A percentile compares a stretch with the other conserved stretches of the same genome.
Evolutionary conservation across 92 coral and sea anemone species (phyloP).

Genomic region (Pocillopora meandrina): DNA sequence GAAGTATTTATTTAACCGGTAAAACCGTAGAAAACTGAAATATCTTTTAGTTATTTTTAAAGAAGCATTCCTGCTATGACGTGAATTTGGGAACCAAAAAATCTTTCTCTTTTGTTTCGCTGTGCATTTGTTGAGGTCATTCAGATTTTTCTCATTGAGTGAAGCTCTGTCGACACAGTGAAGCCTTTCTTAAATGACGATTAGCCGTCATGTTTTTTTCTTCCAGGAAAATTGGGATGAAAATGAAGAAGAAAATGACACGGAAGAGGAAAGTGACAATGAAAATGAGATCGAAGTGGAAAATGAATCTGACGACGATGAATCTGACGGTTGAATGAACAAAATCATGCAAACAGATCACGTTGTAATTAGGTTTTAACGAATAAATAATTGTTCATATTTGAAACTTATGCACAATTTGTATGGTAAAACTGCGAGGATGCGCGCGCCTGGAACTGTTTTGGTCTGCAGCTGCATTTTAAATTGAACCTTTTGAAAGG

Average conservation of each 20-base stretch:
- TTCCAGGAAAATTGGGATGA: slow-evolving; percentile 63
- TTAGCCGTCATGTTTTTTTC: background rate
- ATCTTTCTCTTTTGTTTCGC: no score
- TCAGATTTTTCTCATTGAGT: no score
- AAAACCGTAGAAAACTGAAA: no score
- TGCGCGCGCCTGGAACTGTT: background rate
- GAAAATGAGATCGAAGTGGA: slow-evolving; percentile 38
- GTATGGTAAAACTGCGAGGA: background rate
- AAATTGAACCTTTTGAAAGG: no score
- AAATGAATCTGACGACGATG: slow-evolving; percentile 25
- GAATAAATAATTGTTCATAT: slow-evolving; percentile 33
- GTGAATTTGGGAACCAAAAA: no score
- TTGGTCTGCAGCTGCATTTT: background rate
- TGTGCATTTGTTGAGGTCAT: no score
- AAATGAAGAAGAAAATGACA: slow-evolving; percentile 28
- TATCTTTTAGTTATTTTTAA: no score
- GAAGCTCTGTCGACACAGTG: no score
- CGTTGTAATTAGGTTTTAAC: slow-evolving; percentile 39
- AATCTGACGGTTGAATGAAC: slow-evolving; percentile 43
- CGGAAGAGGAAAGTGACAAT: slow-evolving; percentile 45
- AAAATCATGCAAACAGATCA: slow-evolving; percentile 25
- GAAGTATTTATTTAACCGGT: no score
- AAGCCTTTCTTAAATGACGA: background rate
- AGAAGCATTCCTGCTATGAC: no score
- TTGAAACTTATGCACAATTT: background rate